Percentiles rank a stretch among this genome's conserved stretches.
These are phyloP conservation scores for Papilio dardanus DNA, from an alignment of 1,140 invertebrate species.

Conservation along the genomic window DNA sequence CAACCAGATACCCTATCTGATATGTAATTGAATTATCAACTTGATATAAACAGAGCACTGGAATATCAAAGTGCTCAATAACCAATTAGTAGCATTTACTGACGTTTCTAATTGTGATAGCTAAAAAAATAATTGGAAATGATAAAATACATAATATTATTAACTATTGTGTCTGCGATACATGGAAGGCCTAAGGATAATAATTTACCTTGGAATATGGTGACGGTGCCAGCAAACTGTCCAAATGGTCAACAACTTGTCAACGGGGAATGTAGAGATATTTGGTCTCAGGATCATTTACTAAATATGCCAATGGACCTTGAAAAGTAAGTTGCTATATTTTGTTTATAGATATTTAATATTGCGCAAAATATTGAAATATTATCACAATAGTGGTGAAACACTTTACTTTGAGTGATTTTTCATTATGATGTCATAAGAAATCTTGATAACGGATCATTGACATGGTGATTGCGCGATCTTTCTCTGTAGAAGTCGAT, in stretches of 20 bases:
- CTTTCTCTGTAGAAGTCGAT: background rate
- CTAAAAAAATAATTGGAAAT: constrained; percentile 11
- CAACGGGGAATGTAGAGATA: constrained; percentile 58
- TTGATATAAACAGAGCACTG: constrained; percentile 34
- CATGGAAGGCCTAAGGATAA: background rate
- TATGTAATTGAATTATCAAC: constrained; percentile 34
- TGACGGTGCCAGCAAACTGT: constrained; percentile 57
- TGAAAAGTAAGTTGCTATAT: constrained; percentile 4
- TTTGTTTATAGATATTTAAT: background rate
- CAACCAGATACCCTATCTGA: constrained; percentile 31
- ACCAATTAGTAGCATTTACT: constrained; percentile 18
- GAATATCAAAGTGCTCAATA: constrained; percentile 27
- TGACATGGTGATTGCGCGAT: background rate
- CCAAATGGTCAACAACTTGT: constrained; percentile 50
- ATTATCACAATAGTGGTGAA: constrained; percentile 4
- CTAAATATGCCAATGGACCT: background rate
- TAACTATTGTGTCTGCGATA: background rate
- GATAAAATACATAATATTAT: constrained; percentile 22
- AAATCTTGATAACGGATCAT: constrained; percentile 8
- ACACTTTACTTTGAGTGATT: background rate
- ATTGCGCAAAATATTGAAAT: constrained; percentile 13
- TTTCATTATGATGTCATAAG: background rate
- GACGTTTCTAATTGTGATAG: constrained; percentile 25
- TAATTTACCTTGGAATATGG: constrained; percentile 38
- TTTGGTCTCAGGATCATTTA: constrained; percentile 45